Conservation (phyloP, 2,888 invertebrate species). For the Myopa tessellatipennis region DNA sequence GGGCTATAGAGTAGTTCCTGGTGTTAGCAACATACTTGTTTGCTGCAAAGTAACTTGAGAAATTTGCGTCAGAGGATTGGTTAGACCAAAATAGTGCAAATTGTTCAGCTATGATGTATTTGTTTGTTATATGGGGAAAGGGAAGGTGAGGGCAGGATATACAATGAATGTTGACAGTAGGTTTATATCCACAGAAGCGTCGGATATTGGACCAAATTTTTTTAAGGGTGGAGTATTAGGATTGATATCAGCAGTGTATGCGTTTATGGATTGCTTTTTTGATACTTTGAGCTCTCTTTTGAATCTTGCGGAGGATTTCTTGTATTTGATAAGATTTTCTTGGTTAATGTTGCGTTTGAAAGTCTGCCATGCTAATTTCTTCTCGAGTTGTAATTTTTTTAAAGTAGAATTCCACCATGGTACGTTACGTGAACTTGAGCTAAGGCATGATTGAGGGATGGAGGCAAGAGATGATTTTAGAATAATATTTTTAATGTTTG, state of each 20-base stretch:
- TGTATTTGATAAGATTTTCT: conserved; percentile 41
- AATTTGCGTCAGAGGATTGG: neutral
- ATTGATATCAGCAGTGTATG: too few relatives aligned
- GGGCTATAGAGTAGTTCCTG: neutral
- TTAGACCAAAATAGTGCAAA: neutral
- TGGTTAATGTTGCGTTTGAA: conserved; percentile 17
- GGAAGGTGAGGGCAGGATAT: conserved; percentile 3
- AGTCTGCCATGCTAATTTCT: neutral
- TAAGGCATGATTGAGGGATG: too few relatives aligned
- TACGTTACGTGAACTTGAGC: too few relatives aligned
- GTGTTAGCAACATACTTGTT: neutral
- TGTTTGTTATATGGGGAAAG: too few relatives aligned
- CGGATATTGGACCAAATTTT: too few relatives aligned
- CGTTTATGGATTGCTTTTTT: too few relatives aligned
- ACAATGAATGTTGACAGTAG: neutral
- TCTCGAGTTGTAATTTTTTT: too few relatives aligned
- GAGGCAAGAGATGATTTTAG: too few relatives aligned
- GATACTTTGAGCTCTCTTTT: neutral
- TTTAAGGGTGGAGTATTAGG: too few relatives aligned
- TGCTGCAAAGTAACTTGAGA: neutral
- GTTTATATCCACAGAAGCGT: too few relatives aligned
- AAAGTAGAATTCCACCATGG: too few relatives aligned
- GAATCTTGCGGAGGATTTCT: conserved; percentile 28
- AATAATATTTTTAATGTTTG: too few relatives aligned
- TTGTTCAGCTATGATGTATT: neutral